phyloP scores from a whole-genome alignment of 2,888 invertebrate species.

The Himalopsyche japonica region DNA sequence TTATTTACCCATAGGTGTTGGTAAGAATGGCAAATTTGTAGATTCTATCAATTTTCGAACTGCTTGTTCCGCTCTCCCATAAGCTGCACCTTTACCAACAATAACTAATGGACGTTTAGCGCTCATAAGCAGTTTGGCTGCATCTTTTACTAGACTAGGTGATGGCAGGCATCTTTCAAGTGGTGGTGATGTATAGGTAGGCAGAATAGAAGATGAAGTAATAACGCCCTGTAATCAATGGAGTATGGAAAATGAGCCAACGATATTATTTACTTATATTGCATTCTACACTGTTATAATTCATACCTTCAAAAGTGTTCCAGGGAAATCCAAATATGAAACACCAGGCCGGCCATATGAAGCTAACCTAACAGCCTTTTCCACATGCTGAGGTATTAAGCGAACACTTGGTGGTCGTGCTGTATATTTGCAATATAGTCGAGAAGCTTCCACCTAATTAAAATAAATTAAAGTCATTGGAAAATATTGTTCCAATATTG shows the following conservation, averaged over 20 bases:
- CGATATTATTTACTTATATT: background rate
- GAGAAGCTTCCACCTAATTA: slow-evolving; percentile 73
- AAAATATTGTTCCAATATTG: background rate
- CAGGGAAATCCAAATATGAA: slow-evolving; percentile 89
- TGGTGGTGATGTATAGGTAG: slow-evolving; percentile 60
- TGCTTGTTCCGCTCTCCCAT: slow-evolving; percentile 75
- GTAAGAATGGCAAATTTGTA: slow-evolving; percentile 83
- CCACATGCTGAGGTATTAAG: slow-evolving; percentile 86
- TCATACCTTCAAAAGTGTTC: slow-evolving; percentile 70
- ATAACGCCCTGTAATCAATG: slow-evolving; percentile 39
- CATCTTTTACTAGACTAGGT: slow-evolving; percentile 67
- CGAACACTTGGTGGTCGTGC: slow-evolving; percentile 82
- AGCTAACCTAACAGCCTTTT: slow-evolving; percentile 84
- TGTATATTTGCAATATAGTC: slow-evolving; percentile 90
- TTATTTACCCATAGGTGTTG: slow-evolving; percentile 89
- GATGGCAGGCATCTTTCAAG: slow-evolving; percentile 74
- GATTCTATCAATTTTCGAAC: slow-evolving; percentile 70
- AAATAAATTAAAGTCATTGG: background rate
- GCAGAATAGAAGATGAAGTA: slow-evolving; percentile 43
- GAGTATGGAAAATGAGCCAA: background rate
- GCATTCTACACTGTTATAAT: background rate
- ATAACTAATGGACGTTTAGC: slow-evolving; percentile 87
- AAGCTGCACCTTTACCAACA: slow-evolving; percentile 89
- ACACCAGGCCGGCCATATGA: slow-evolving; percentile 89
- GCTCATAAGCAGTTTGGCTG: slow-evolving; percentile 67